Base-by-base conservation (phyloP, 1,140 invertebrate species). In the Lepidostoma basale region DNA sequence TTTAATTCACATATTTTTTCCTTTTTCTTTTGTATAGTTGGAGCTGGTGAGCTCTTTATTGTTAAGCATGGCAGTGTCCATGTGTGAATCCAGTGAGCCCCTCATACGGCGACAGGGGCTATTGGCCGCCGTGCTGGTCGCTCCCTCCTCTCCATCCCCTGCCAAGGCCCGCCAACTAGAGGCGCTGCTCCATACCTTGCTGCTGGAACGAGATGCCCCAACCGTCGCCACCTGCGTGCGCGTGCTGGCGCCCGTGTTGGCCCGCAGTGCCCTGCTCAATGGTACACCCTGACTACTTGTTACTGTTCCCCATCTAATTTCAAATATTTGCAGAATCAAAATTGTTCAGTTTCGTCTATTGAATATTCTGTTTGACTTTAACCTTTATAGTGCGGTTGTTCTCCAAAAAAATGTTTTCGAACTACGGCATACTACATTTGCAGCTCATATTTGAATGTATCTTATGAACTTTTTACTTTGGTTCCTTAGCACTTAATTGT, bases 111-210 rank as follows among this genome's bases (percentile, higher is more conserved):
- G 73, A 42, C 70, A 81, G 14, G 82, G 81, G 0, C 69, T 83
- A 1, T 79, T 78, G 36, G 68, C 80, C 0, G 78, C 80, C 0
- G 77, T 79, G 52, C 69, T 83, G 0, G 77, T 82, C 25, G 80
- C 77, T 59, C 78, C 81, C 0, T 64, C 63, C 6, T 76, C 81
- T 0, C 78, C 79, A 0, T 77, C 80, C 39, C 77, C 79, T 42
- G 78, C 79, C 36, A 83, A 83, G 68, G 81, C 81, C 65, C 71
- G 49, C 3, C 80, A 82, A 36, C 64, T 83, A n/a, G 80, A 82
- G 74, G 79, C 75, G 75, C 68, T 82, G 16, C 75, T 83, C 76
- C 82, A 81, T 68, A 78, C 74, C 45, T 80, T 82, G 47, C 62
- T 80, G 8, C 78, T 78, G 65, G 81, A 82, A 62, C 76, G 76